Evolutionary conservation across 2,113 vertebrate species (phyloP), one percentile per base, ranked within the genome.

Genomic region (Lontra canadensis): DNA sequence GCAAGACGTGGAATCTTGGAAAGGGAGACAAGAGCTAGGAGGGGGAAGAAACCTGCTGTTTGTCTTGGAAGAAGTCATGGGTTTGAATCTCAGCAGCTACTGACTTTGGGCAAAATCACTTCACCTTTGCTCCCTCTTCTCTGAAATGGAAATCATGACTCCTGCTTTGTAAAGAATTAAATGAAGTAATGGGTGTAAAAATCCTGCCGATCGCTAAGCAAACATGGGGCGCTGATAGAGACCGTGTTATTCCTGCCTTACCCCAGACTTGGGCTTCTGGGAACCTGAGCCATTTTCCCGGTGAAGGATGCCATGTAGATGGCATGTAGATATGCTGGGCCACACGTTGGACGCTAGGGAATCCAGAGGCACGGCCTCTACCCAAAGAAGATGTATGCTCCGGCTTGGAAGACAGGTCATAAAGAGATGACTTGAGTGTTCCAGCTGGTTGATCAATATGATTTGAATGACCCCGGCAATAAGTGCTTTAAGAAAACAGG

Each of bases 391-490:
- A 98, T 96, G 71, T 90, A 96, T 97, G 90, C 80, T 96, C 83
- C 42, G 87, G 49, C 90, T 90, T 81, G 36, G 81, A 88, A 95
- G 92, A 94, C 90, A 96, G 98, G 94, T 63, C 94, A 79, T 98
- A 97, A 96, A 97, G 97, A 95, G 94, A 98, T 97, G 88, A 97
- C 92, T 52, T 52, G 94, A 98, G 63, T 88, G 55, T 78, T 76
- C 92, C 93, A 74, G 96, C 95, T 79, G 57, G 63, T 67, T 96
- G 92, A 98, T 98, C 97, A 96, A 95, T 98, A 96, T 65, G 23
- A 44, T 93, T 85, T 95, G 97, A 97, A 96, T 97, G 90, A 81
- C 74, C 42, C 63, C 42, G 76, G 93, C 96, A 96, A 26, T 96
- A 94, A 94, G 71, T 96, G 96, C 90, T 94, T 84, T 80, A 95